Base-by-base conservation (phyloP, 2,888 invertebrate genomes). In the Rhogogaster chlorosoma region DNA sequence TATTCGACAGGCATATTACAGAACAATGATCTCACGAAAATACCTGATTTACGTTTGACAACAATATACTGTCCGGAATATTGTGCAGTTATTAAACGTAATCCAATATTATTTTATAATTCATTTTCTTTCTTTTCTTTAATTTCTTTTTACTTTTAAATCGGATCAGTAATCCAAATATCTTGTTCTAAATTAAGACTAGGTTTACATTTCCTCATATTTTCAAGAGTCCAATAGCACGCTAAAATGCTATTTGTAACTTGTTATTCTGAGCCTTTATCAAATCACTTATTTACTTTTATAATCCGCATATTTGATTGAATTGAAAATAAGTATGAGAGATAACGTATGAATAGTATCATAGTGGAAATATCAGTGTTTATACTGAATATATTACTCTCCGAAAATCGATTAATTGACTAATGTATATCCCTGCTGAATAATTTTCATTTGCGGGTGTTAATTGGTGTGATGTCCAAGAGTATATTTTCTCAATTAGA, bases 151-250 rank as follows among this genome's bases (percentile, higher is more conserved):
- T 45, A 45, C 45, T 15, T 45, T 45, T 45, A 45, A 18, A 61
- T n/a, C 26, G 22, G 2, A n/a, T 36, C 2, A 57, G 36, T 78
- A 61, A 78, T 78, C 36, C 38, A 78, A 61, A 57, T 78, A 78
- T 57, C 2, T 80, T 38, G 10, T 61, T 80, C 22, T 36, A 61
- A 80, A 61, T 61, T 80, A 80, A 15, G 80, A 80, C 80, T 61
- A 61, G 80, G 49, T 12, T 80, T 61, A n/a, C 53, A 53, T 80
- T 38, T 2, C 32, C 26, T 80, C 29, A 53, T 77, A 22, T 42
- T 22, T 22, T 36, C 1, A 12, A 18, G 12, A 29, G 0, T 70
- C 18, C 38, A 42, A n/a, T 10, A 42, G 42, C 18, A 77, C 26
- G 32, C 26, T n/a, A 12, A 77, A 49, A 80, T 38, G 26, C 15